Evolutionary conservation across 64 coral and sea anemone species (phyloP).

Genomic region (Montipora sp.): DNA sequence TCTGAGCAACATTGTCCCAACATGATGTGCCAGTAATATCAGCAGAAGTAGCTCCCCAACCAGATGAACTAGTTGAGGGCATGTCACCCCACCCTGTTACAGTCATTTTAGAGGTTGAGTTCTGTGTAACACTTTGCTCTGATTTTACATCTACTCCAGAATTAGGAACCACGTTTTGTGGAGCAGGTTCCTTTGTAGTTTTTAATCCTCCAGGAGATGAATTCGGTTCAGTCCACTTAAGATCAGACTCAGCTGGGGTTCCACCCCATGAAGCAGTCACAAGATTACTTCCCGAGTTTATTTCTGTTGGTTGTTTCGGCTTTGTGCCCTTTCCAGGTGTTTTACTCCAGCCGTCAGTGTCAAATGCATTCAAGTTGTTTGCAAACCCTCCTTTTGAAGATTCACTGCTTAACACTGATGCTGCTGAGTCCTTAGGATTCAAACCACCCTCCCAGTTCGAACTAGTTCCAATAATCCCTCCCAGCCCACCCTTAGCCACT

Average conservation of each 20-base stretch:
- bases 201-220: constrained; percentile 14
- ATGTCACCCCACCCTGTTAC: constrained; percentile 75
- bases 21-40: constrained; percentile 65
- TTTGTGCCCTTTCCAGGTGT: constrained; percentile 94
- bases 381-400: constrained; percentile 13
- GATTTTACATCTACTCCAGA: neutral
- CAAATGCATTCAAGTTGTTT: constrained; percentile 50
- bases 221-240: constrained; percentile 74
- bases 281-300: neutral
- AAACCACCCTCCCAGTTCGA: constrained; percentile 51
- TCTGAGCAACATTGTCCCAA: constrained; percentile 59
- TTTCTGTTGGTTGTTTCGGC: constrained; percentile 66
- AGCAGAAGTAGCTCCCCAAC: constrained; percentile 15
- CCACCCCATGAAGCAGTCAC: constrained; percentile 89
- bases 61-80: constrained; percentile 6
- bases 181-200: constrained; percentile 26
- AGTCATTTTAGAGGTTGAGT: constrained; percentile 1
- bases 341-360: constrained; percentile 85
- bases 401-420: constrained; percentile 4
- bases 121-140: constrained; percentile 1
- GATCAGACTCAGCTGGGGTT: constrained; percentile 84
- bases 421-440: constrained; percentile 38
- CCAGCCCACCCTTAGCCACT: constrained; percentile 81
- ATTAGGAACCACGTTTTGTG: constrained; percentile 19
- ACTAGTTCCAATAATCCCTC: constrained; percentile 82